A percentile compares a stretch with the other conserved stretches of the same genome.
phyloP scores from a whole-genome alignment of 2,113 vertebrate genomes.

The Bucco capensis region DNA sequence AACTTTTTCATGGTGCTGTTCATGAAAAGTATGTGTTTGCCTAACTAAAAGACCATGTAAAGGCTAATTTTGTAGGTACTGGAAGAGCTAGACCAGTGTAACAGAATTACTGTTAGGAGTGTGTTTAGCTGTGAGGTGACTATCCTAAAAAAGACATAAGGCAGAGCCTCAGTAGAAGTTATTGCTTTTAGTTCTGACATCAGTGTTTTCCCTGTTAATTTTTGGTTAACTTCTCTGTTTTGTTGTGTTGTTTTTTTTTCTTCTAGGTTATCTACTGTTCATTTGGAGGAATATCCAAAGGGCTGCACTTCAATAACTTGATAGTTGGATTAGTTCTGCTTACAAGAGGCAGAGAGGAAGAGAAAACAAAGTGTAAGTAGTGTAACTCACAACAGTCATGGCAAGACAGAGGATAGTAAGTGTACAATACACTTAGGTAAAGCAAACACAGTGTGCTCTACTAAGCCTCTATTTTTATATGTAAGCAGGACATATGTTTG shows the following conservation, averaged over 20 bases:
- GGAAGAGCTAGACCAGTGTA: background rate
- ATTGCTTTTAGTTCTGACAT: background rate
- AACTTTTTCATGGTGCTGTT: background rate
- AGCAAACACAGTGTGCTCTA: background rate
- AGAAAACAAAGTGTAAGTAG: constrained; percentile 95
- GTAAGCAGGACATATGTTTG: background rate
- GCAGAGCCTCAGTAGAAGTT: background rate
- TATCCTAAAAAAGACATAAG: background rate
- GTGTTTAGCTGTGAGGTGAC: background rate
- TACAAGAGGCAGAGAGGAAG: constrained; percentile 93
- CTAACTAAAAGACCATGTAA: background rate
- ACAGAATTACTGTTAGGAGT: background rate
- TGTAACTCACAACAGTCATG: background rate
- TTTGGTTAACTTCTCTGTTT: background rate
- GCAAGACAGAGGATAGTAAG: background rate
- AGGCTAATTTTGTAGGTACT: background rate
- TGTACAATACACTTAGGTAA: background rate
- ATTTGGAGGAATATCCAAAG: constrained; percentile 95
- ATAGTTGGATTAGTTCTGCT: constrained; percentile 95
- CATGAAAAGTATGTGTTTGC: background rate
- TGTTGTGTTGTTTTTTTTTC: background rate
- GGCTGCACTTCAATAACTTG: constrained; percentile 96
- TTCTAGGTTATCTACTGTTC: constrained; percentile 94
- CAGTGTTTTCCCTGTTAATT: background rate
- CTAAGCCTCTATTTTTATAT: background rate